Conservation (phyloP, 2,888 invertebrate genomes). For the Drosophila nr. fundita region DNA sequence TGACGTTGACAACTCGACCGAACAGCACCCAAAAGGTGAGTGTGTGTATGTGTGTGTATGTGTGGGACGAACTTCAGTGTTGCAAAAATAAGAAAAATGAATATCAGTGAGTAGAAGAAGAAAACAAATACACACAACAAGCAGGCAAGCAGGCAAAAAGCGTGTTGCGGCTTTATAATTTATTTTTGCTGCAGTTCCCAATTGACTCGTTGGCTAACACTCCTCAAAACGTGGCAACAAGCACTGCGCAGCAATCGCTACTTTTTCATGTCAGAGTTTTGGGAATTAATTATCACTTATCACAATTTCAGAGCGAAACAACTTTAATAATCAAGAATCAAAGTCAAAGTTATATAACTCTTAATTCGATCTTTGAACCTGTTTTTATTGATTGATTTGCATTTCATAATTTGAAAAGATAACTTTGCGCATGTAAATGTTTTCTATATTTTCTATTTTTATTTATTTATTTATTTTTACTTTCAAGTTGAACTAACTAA, state of each 20-base stretch:
- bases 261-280: neutral
- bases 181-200: conserved; percentile 62
- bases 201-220: conserved; percentile 78
- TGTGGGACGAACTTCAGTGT: conserved; percentile 72
- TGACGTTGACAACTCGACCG: conserved; percentile 71
- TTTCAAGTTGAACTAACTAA: neutral
- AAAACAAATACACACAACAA: conserved; percentile 4
- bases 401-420: neutral
- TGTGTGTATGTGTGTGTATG: conserved; percentile 33
- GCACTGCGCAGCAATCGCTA: conserved; percentile 1
- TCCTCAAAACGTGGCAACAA: conserved; percentile 58
- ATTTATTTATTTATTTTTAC: neutral
- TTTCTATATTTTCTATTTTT: neutral
- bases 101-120: conserved; percentile 5
- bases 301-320: neutral
- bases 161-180: conserved; percentile 24
- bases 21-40: conserved; percentile 51
- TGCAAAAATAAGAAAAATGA: conserved; percentile 30
- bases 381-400: neutral
- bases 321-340: neutral
- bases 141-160: neutral
- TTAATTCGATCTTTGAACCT: neutral
- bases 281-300: neutral
- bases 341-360: neutral
- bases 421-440: neutral